A percentile compares a stretch with the other conserved stretches of the same genome.
Conservation (phyloP, 2,797 vertebrate species). For the Champsocephalus gunnari region DNA sequence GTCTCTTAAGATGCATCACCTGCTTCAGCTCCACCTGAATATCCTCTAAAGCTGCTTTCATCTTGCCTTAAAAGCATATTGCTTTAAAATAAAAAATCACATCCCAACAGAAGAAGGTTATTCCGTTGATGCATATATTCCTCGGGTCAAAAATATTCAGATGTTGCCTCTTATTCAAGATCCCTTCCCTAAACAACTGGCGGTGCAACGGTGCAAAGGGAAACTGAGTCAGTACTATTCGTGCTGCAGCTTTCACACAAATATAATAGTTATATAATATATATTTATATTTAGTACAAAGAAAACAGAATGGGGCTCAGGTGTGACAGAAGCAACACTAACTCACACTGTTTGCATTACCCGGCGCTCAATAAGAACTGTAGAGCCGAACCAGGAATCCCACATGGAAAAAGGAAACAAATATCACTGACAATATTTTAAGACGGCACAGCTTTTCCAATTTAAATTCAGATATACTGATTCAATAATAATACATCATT, state of each 20-base stretch:
- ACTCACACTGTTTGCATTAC: neutral
- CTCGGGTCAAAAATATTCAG: too few species aligned
- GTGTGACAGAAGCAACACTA: neutral
- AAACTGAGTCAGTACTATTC: neutral
- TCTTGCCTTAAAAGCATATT: neutral
- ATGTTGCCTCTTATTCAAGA: neutral
- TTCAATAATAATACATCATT: too few species aligned
- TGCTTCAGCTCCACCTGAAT: slow-evolving; percentile 15
- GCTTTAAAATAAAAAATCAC: neutral
- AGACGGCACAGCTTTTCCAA: too few species aligned
- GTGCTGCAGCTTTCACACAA: neutral
- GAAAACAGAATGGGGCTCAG: neutral
- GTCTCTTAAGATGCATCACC: slow-evolving; percentile 3
- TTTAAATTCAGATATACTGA: too few species aligned
- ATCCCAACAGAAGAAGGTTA: neutral
- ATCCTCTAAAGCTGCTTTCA: slow-evolving; percentile 11
- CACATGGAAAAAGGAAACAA: neutral
- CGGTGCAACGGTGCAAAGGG: neutral
- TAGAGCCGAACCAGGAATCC: neutral
- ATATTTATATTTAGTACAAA: neutral
- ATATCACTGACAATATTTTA: neutral
- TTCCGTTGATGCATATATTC: neutral
- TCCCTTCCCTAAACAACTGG: too few species aligned
- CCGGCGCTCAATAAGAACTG: neutral
- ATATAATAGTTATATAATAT: neutral